Evolutionary conservation across 2,113 vertebrate species (phyloP).

Genomic region (Saguinus midas): DNA sequence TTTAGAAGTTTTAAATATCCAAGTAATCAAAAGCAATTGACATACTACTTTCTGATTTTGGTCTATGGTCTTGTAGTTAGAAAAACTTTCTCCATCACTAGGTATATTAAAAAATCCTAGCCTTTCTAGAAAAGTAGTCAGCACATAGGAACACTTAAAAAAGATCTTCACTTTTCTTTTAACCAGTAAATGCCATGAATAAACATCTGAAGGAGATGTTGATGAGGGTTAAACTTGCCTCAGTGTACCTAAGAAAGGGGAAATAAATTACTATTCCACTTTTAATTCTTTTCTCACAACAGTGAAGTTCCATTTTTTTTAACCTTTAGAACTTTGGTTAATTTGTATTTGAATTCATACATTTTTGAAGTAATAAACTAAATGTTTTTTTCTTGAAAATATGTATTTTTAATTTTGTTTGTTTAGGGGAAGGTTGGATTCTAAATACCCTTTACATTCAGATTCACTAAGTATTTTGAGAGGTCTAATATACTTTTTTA

Average conservation of each 20-base stretch:
- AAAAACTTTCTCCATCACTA: neutral
- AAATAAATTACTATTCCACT: neutral
- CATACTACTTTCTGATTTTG: neutral
- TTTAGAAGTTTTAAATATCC: neutral
- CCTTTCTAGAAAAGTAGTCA: neutral
- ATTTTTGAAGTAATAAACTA: neutral
- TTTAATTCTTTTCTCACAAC: neutral
- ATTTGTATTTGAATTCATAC: neutral
- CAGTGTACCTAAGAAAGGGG: neutral
- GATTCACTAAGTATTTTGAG: neutral
- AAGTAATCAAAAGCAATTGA: neutral
- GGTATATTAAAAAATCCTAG: neutral
- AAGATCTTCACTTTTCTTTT: neutral
- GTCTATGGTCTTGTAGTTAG: neutral
- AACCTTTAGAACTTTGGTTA: neutral
- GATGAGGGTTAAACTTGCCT: fast-evolving
- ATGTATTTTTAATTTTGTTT: neutral
- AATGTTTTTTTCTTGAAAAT: neutral
- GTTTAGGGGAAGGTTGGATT: neutral
- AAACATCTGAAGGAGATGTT: neutral
- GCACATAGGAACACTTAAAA: neutral
- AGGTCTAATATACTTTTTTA: neutral
- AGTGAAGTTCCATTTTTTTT: neutral
- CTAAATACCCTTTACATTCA: neutral
- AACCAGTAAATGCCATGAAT: neutral